phyloP scores from a whole-genome alignment of 2,113 vertebrate genomes.

The Sciurus niger region DNA sequence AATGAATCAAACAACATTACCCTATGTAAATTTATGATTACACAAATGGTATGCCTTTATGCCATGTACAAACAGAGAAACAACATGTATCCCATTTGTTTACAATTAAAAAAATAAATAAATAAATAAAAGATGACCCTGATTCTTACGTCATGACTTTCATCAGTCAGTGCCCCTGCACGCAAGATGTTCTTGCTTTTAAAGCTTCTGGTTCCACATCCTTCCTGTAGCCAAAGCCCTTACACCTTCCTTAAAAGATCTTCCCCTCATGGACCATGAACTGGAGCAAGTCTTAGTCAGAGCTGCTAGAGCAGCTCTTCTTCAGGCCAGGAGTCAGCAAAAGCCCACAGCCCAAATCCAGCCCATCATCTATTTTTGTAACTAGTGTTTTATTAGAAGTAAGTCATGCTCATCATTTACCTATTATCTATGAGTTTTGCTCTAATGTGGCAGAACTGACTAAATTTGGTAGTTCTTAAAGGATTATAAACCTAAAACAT shows the following conservation, averaged over 20 bases:
- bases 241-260: background rate
- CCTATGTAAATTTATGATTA: no score
- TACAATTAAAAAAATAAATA: no score
- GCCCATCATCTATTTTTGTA: background rate
- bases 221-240: background rate
- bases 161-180: background rate
- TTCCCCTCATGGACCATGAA: background rate
- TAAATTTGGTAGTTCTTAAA: background rate
- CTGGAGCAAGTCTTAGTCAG: background rate
- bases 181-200: background rate
- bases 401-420: background rate
- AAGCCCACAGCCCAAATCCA: background rate
- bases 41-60: no score
- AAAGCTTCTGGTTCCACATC: background rate
- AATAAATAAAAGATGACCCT: background rate
- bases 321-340: background rate
- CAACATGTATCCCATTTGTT: no score
- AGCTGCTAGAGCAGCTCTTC: background rate
- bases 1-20: no score
- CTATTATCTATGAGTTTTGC: background rate
- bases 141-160: background rate
- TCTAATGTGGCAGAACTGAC: background rate
- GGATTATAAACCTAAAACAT: background rate
- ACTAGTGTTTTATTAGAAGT: background rate
- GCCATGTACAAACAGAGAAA: no score